A percentile compares a stretch with the other conserved stretches of the same genome.
phyloP scores from a whole-genome alignment of 1,140 invertebrate species.

The Sycobia sp. region DNA sequence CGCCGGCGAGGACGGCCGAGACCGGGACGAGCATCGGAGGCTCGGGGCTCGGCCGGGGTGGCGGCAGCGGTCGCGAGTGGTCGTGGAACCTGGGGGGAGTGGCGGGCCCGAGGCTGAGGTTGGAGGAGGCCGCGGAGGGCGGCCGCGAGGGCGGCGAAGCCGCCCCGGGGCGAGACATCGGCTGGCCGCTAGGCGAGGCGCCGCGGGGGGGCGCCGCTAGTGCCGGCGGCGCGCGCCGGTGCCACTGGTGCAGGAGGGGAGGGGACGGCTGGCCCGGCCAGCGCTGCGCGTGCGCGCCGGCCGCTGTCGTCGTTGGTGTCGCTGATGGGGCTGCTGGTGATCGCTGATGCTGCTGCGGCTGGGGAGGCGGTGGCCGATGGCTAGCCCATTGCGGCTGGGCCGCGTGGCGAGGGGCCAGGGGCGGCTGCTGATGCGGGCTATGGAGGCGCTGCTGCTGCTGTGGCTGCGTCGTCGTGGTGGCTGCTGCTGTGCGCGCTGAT shows the following conservation, averaged over 20 bases:
- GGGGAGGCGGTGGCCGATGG: not conserved
- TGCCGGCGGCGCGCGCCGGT: slow-evolving; percentile 7
- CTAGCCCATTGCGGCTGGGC: slow-evolving; percentile 25
- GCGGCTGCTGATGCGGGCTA: slow-evolving; percentile 23
- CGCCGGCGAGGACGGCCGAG: slow-evolving; percentile 46
- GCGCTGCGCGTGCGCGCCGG: slow-evolving; percentile 26
- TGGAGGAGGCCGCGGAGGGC: slow-evolving; percentile 53
- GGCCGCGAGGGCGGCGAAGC: slow-evolving; percentile 54
- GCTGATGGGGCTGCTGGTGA: slow-evolving; percentile 28
- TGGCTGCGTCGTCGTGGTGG: not conserved
- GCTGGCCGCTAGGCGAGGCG: slow-evolving; percentile 23
- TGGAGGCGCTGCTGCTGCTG: not conserved
- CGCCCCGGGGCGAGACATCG: slow-evolving; percentile 57
- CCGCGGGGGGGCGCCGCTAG: slow-evolving; percentile 15
- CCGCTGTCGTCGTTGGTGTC: not conserved
- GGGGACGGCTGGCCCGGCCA: no score
- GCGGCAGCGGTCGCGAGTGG: slow-evolving; percentile 52
- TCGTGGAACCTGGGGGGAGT: slow-evolving; percentile 39
- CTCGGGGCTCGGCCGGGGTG: slow-evolving; percentile 36
- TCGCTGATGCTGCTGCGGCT: not conserved
- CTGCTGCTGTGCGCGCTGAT: slow-evolving; percentile 25
- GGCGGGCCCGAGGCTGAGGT: slow-evolving; percentile 41
- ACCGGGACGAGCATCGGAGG: slow-evolving; percentile 23
- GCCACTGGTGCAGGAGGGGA: slow-evolving; percentile 28
- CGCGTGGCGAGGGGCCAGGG: no score